Percentiles rank a stretch among this genome's conserved stretches.
Evolutionary conservation across 2,888 invertebrate species (phyloP).

Genomic region (Eristalinus aeneus): DNA sequence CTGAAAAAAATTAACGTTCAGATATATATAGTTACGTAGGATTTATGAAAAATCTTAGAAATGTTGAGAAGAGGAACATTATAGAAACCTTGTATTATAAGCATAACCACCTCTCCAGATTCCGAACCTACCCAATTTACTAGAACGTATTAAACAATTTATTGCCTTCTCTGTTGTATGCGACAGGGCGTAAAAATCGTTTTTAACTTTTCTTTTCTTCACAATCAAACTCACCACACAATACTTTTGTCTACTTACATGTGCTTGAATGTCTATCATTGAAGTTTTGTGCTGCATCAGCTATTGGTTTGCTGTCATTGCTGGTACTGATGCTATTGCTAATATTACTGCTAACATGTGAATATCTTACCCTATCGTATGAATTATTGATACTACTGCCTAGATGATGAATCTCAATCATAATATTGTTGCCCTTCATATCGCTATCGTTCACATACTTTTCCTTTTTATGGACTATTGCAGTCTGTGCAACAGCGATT

Average conservation of each 20-base stretch:
- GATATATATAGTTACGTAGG: no score
- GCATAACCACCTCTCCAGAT: no score
- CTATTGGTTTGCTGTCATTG: conserved; percentile 26
- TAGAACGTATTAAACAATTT: no score
- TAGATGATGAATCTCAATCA: conserved; percentile 36
- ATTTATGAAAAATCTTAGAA: no score
- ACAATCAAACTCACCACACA: background rate
- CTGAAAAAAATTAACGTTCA: no score
- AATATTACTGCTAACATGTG: conserved; percentile 17
- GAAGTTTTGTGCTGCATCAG: conserved; percentile 53
- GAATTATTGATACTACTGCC: conserved; percentile 40
- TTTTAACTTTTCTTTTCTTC: background rate
- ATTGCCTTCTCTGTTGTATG: background rate
- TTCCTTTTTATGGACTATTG: conserved; percentile 6
- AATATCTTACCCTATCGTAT: conserved; percentile 51
- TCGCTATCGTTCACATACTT: background rate
- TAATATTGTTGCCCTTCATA: conserved; percentile 5
- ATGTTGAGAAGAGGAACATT: no score
- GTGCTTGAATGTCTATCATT: conserved; percentile 43
- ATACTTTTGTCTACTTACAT: conserved; percentile 27
- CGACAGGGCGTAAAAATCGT: background rate
- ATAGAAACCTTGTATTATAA: no score
- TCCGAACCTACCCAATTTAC: no score
- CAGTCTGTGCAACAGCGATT: conserved; percentile 10
- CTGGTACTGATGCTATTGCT: background rate